Percentiles rank a stretch among this genome's conserved stretches.
phyloP scores from a whole-genome alignment of 2,797 vertebrate genomes.

The Argentina silus region DNA sequence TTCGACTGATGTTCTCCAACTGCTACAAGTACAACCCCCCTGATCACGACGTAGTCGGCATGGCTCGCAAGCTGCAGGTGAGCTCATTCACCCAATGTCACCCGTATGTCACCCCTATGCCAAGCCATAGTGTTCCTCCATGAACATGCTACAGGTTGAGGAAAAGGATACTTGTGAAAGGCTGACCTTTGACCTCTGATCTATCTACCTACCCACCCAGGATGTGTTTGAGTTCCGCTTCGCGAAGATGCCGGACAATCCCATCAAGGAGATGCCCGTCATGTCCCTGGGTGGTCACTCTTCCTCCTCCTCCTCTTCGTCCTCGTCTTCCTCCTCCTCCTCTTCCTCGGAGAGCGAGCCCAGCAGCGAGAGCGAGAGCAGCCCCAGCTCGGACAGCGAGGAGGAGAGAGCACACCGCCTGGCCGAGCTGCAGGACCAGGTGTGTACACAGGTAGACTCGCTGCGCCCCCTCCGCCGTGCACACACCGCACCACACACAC shows the following conservation, averaged over 20 bases:
- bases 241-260: conserved; percentile 94
- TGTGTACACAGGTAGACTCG: conserved; percentile 75
- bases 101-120: too few species aligned
- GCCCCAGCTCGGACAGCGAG: conserved; percentile 88
- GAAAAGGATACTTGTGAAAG: too few species aligned
- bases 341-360: conserved; percentile 80
- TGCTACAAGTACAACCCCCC: conserved; percentile 97
- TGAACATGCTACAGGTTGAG: background rate
- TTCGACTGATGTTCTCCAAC: conserved; percentile 96
- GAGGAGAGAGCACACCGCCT: conserved; percentile 89
- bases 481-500: background rate
- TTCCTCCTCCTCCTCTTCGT: conserved; percentile 79
- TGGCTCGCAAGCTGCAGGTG: conserved; percentile 93
- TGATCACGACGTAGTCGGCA: conserved; percentile 91
- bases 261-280: conserved; percentile 69
- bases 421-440: conserved; percentile 82
- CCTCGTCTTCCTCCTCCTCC: conserved; percentile 76
- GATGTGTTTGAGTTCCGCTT: conserved; percentile 95
- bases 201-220: conserved; percentile 54
- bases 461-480: background rate
- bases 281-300: conserved; percentile 79
- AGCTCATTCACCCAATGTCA: background rate
- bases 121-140: too few species aligned
- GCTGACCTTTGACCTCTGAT: background rate
- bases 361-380: conserved; percentile 87